phyloP scores from a whole-genome alignment of 1,140 invertebrate genomes.

The Drosophila baimaii region DNA sequence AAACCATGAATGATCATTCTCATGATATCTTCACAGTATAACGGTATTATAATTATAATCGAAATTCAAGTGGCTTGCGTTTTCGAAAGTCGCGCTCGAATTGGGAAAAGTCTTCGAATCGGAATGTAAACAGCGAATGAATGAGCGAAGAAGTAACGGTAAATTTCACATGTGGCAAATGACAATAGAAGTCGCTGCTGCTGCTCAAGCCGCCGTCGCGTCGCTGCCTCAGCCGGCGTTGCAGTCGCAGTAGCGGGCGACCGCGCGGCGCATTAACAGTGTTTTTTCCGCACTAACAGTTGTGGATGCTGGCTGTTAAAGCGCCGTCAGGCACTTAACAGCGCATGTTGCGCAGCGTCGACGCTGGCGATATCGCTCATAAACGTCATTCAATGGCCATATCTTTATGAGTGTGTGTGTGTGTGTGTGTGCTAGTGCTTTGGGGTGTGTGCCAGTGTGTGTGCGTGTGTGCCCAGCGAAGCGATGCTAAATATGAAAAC shows the following conservation, averaged over 20 bases:
- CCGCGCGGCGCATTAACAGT: constrained; percentile 46
- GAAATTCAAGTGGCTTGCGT: constrained; percentile 31
- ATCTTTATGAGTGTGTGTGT: constrained; percentile 57
- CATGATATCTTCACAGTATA: not conserved
- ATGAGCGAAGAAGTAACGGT: constrained; percentile 78
- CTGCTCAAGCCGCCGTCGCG: constrained; percentile 15
- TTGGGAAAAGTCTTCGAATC: constrained; percentile 64
- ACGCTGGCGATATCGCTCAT: constrained; percentile 69
- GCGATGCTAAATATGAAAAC: constrained; percentile 79
- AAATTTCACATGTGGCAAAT: constrained; percentile 81
- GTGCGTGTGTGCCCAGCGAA: constrained; percentile 67
- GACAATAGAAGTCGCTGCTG: constrained; percentile 68
- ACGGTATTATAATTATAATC: constrained; percentile 5
- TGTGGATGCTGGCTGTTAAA: constrained; percentile 72
- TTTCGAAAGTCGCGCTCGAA: constrained; percentile 45
- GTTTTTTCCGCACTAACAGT: constrained; percentile 30
- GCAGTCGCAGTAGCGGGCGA: constrained; percentile 12
- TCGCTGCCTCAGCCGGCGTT: constrained; percentile 22
- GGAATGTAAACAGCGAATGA: constrained; percentile 82
- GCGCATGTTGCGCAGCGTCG: constrained; percentile 36
- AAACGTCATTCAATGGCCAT: constrained; percentile 78
- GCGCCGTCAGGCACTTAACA: constrained; percentile 43
- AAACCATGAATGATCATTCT: not conserved
- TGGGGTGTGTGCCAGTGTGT: constrained; percentile 30
- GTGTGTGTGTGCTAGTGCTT: constrained; percentile 40